Percentiles rank a stretch among this genome's conserved stretches.
These are phyloP conservation scores for Geococcyx californianus DNA, from an alignment of 2,113 vertebrate species.

Conservation along the genomic window DNA sequence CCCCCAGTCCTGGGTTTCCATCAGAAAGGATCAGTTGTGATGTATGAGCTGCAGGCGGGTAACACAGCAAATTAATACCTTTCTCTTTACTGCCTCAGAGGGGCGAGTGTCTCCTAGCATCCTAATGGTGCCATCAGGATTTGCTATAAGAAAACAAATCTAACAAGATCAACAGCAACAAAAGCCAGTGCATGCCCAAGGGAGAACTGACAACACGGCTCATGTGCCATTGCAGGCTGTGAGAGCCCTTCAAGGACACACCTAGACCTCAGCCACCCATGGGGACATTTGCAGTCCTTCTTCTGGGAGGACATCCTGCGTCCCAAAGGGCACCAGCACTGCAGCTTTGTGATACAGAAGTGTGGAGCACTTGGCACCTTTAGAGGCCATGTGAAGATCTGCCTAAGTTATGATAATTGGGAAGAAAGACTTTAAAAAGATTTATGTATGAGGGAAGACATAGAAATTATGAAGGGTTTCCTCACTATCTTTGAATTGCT, in stretches of 20 bases:
- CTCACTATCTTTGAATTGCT: background rate
- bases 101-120: background rate
- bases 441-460: background rate
- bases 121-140: background rate
- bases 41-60: background rate
- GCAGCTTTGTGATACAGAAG: background rate
- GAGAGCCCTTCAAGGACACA: background rate
- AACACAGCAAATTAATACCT: conserved; percentile 20
- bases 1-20: conserved; percentile 2
- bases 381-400: background rate
- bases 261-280: background rate
- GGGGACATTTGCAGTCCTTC: rapidly evolving
- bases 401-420: background rate
- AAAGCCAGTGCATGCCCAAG: background rate
- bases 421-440: background rate
- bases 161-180: background rate
- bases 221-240: background rate
- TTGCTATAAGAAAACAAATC: background rate
- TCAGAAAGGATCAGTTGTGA: conserved; percentile 55
- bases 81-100: background rate
- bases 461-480: background rate
- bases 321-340: background rate
- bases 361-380: background rate
- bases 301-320: background rate
- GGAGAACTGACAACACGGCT: rapidly evolving